Percentiles rank a stretch among this genome's conserved stretches.
phyloP scores from a whole-genome alignment of 2,888 invertebrate genomes.

The Limnephilus lunatus region DNA sequence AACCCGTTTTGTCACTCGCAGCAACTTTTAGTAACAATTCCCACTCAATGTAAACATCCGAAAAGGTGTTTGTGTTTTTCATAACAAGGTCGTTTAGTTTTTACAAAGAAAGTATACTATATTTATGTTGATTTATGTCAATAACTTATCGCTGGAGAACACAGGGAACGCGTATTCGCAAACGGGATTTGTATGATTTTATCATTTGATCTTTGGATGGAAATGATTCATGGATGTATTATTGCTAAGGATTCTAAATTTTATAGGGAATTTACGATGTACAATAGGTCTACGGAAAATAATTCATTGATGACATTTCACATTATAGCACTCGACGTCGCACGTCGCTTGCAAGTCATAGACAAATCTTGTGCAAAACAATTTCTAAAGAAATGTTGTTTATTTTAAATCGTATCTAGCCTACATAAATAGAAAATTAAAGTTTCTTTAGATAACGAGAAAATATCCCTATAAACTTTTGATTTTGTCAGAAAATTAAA shows the following conservation, averaged over 20 bases:
- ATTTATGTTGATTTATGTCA: slow-evolving; percentile 57
- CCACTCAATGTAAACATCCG: slow-evolving; percentile 55
- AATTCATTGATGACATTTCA: slow-evolving; percentile 59
- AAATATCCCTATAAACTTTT: background rate
- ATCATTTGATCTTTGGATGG: background rate
- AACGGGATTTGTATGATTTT: slow-evolving; percentile 12
- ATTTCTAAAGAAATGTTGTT: slow-evolving; percentile 5
- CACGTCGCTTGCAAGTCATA: slow-evolving; percentile 39
- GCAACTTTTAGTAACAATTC: slow-evolving; percentile 15
- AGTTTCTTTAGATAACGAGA: background rate
- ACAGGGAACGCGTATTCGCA: slow-evolving; percentile 12
- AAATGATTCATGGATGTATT: background rate
- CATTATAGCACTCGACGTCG: slow-evolving; percentile 52
- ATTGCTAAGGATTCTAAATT: background rate
- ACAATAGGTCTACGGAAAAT: slow-evolving; percentile 44
- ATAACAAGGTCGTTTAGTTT: slow-evolving; percentile 62
- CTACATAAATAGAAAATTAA: background rate
- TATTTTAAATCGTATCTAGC: slow-evolving; percentile 21
- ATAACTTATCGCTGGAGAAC: slow-evolving; percentile 35
- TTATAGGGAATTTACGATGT: background rate
- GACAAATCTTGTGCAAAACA: slow-evolving; percentile 19
- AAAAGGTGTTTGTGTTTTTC: slow-evolving; percentile 62
- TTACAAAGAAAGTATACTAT: slow-evolving; percentile 58
- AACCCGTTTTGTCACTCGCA: background rate
- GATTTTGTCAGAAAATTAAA: background rate